A percentile compares a stretch with the other conserved stretches of the same genome.
phyloP scores from a whole-genome alignment of 2,797 vertebrate genomes.

The Eulemur coronatus region DNA sequence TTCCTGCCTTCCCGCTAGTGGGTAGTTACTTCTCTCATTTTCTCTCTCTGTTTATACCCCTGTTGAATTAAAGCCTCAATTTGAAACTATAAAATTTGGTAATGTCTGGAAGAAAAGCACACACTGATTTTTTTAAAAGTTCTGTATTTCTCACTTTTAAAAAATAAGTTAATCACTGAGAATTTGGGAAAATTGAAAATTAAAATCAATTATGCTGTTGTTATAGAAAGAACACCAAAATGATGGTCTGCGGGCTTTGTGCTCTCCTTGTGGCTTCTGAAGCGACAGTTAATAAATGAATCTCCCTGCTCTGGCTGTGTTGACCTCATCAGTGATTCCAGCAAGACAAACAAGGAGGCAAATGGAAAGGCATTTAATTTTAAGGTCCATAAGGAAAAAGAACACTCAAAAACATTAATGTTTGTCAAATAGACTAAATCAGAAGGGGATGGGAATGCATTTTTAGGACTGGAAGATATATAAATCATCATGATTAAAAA shows the following conservation, averaged over 20 bases:
- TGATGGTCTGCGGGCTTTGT: not conserved
- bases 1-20: not conserved
- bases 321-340: constrained; percentile 71
- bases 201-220: not conserved
- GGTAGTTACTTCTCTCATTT: not conserved
- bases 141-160: not conserved
- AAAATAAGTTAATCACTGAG: constrained; percentile 56
- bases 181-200: constrained; percentile 58
- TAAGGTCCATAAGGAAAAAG: constrained; percentile 81
- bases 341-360: constrained; percentile 72
- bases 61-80: not conserved
- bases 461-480: constrained; percentile 76
- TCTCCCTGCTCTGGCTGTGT: constrained; percentile 62
- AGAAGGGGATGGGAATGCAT: constrained; percentile 73
- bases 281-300: constrained; percentile 76
- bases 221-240: not conserved
- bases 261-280: constrained; percentile 72
- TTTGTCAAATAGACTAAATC: constrained; percentile 82
- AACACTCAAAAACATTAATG: constrained; percentile 71
- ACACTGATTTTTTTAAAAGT: not conserved
- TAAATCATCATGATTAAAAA: constrained; percentile 74
- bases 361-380: constrained; percentile 83
- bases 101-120: not conserved
- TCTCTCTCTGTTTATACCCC: not conserved
- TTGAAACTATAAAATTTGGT: not conserved